phyloP scores from a whole-genome alignment of 2,113 vertebrate genomes.

The chimpanzee (Pan troglodytes) region DNA sequence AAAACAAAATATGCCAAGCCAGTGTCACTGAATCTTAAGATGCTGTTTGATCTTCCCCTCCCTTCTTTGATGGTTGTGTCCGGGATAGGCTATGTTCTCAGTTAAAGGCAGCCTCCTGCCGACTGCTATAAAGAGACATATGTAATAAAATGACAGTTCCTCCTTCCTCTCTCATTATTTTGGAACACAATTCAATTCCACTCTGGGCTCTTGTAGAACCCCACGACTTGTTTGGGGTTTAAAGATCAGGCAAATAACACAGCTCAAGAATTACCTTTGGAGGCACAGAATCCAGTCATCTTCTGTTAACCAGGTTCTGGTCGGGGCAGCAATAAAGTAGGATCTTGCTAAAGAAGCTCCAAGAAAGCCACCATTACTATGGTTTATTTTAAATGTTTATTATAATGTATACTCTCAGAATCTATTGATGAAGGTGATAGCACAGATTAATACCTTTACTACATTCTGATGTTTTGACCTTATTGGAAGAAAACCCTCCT shows the following conservation, averaged over 20 bases:
- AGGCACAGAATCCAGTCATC: neutral
- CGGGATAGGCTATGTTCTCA: neutral
- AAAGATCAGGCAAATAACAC: neutral
- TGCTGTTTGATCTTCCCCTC: constrained; percentile 23
- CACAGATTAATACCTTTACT: neutral
- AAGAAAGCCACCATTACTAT: neutral
- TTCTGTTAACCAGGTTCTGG: neutral
- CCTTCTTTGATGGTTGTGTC: neutral
- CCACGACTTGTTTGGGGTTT: neutral
- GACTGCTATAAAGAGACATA: neutral
- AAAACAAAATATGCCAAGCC: neutral
- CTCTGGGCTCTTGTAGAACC: neutral
- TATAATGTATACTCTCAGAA: neutral
- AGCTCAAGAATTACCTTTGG: neutral
- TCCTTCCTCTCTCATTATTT: neutral
- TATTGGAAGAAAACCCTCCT: neutral
- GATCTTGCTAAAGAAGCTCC: neutral
- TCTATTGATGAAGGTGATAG: neutral
- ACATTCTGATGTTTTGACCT: neutral
- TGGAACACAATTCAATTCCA: neutral
- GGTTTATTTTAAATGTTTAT: neutral
- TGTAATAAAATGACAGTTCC: neutral
- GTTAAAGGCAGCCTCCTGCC: neutral
- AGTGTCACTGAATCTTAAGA: neutral
- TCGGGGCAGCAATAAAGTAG: neutral